phyloP scores from a whole-genome alignment of 2,888 invertebrate species.

The Lissonota sp. region DNA sequence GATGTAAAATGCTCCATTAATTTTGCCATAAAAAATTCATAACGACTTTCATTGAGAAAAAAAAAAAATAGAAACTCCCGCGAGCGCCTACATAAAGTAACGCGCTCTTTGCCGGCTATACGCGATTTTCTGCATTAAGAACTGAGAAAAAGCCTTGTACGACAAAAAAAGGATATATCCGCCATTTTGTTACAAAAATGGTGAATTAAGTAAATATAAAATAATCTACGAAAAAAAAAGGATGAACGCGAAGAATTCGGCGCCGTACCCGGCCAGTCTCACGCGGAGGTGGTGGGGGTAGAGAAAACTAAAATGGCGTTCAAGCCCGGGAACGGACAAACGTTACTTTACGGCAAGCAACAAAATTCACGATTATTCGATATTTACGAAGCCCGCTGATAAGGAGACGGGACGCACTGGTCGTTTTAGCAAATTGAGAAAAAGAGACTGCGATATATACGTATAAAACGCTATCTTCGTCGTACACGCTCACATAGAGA shows the following conservation, averaged over 20 bases:
- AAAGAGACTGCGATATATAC: no score
- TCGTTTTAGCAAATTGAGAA: slow-evolving; percentile 31
- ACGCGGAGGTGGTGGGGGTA: slow-evolving; percentile 11
- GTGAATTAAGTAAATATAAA: neutral
- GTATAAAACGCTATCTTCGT: neutral
- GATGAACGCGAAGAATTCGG: slow-evolving; percentile 8
- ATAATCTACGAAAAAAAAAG: neutral
- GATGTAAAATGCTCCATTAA: neutral
- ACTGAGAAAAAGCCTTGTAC: neutral
- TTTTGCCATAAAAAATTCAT: neutral
- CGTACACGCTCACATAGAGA: slow-evolving; percentile 69
- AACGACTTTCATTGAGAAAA: neutral
- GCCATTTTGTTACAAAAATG: neutral
- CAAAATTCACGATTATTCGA: neutral
- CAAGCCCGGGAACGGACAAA: slow-evolving; percentile 64
- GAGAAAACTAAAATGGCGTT: slow-evolving; percentile 56
- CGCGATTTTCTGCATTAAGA: no score
- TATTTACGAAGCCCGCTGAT: slow-evolving; percentile 13
- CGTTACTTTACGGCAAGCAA: slow-evolving; percentile 10
- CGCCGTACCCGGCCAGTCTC: slow-evolving; percentile 41
- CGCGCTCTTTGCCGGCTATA: neutral
- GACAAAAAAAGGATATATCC: neutral
- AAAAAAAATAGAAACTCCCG: no score
- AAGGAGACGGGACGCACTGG: slow-evolving; percentile 10
- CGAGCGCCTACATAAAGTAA: no score